These are phyloP conservation scores for Frankliniella intonsa DNA, from an alignment of 2,888 invertebrate species.

Conservation along the genomic window DNA sequence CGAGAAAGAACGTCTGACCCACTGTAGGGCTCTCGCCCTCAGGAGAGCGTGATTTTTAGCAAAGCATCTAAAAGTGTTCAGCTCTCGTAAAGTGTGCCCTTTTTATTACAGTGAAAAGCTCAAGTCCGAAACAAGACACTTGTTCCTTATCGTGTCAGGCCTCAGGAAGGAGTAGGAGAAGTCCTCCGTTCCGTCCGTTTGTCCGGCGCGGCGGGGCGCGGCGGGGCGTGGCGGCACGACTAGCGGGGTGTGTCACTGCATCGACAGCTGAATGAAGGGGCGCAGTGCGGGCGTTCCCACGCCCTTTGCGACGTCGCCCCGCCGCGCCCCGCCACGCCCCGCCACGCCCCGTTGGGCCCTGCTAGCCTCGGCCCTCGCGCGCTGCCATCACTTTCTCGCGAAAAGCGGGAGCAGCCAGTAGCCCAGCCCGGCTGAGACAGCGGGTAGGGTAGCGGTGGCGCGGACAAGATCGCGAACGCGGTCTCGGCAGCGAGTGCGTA, in stretches of 20 bases:
- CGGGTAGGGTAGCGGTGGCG: too few species aligned
- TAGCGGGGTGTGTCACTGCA: not conserved
- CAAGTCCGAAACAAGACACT: too few species aligned
- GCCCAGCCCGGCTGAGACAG: not conserved
- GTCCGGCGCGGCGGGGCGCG: too few species aligned
- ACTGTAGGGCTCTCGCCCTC: not conserved
- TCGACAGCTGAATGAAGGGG: conserved; percentile 14
- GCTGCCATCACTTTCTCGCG: not conserved
- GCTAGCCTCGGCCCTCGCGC: not conserved
- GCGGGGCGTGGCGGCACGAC: too few species aligned
- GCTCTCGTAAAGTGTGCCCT: too few species aligned
- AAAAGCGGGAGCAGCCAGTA: not conserved
- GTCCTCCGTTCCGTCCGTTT: too few species aligned
- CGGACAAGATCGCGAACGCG: too few species aligned
- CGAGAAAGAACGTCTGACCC: not conserved
- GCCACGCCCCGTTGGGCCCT: not conserved
- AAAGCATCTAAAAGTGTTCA: too few species aligned
- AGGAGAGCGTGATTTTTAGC: not conserved
- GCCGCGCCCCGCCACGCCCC: not conserved
- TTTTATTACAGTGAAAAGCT: too few species aligned
- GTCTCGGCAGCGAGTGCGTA: not conserved
- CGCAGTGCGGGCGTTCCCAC: conserved; percentile 7
- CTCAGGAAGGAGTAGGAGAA: too few species aligned
- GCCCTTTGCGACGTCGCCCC: not conserved
- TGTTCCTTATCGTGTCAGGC: too few species aligned